Percentiles rank a stretch among this genome's conserved stretches.
phyloP scores from a whole-genome alignment of 2,888 invertebrate species.

The Archips xylosteana region DNA sequence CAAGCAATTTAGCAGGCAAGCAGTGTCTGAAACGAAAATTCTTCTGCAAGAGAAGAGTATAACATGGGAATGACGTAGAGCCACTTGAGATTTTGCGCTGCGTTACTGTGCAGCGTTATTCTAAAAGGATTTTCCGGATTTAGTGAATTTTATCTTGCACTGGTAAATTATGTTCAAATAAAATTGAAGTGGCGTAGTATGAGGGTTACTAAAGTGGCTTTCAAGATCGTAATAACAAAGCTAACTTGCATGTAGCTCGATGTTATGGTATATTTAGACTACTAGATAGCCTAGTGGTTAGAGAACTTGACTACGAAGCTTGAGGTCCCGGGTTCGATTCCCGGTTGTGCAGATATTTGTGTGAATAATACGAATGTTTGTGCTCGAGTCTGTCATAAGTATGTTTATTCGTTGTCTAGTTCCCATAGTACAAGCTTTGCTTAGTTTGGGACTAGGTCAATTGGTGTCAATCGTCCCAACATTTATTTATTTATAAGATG shows the following conservation, averaged over 20 bases:
- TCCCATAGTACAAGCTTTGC: too few species aligned
- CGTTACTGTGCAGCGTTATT: conserved; percentile 58
- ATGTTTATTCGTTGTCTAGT: too few species aligned
- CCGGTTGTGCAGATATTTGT: too few species aligned
- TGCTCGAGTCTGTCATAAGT: too few species aligned
- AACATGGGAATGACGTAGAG: conserved; percentile 57
- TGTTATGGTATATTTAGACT: too few species aligned
- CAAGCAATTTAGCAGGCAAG: conserved; percentile 47
- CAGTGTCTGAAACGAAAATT: conserved; percentile 54
- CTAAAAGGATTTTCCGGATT: conserved; percentile 51
- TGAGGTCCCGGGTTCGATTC: too few species aligned
- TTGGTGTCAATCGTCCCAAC: too few species aligned
- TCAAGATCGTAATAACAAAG: background rate
- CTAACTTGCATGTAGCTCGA: background rate
- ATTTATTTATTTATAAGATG: too few species aligned
- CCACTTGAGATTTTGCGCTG: conserved; percentile 60
- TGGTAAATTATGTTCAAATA: conserved; percentile 31
- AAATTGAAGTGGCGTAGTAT: conserved; percentile 17
- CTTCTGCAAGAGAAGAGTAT: conserved; percentile 53
- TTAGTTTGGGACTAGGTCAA: too few species aligned
- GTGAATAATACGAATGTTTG: too few species aligned
- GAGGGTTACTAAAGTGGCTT: conserved; percentile 6
- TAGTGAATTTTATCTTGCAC: conserved; percentile 38
- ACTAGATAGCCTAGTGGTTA: too few species aligned
- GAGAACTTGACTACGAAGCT: too few species aligned